Base-by-base conservation (phyloP, 1,140 invertebrate genomes). In the Eufriesea mexicana region DNA sequence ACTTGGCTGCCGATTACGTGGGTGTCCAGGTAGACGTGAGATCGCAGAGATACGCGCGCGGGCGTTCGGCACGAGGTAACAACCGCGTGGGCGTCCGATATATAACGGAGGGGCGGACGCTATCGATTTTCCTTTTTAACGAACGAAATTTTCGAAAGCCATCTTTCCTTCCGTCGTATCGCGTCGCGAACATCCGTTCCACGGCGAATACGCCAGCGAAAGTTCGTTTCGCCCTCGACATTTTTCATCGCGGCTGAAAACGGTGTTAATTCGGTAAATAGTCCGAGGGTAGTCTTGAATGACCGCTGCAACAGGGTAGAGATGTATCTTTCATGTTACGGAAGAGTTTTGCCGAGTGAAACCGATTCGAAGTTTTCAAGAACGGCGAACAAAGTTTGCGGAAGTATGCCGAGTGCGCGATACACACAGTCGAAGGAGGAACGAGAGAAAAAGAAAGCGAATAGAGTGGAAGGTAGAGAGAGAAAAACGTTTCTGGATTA, bases 61-160 rank as follows among this genome's bases (percentile, higher is more conserved):
- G n/a, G 49, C 66, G 59, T 64, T n/a, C 51, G 55, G 71, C 71
- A 80, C 71, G 77, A 66, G 71, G 82, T 83, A 72, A 76, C 73
- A 74, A 75, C 62, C 47, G 79, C 75, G 75, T 73, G 79, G 72
- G 73, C n/a, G 75, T 59, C 54, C 77, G 45, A 66, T 51, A 25
- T 54, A 55, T n/a, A 51, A 49, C 59, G 7, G 16, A 28, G 45
- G 68, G 85, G 47, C 72, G 5, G 55, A 4, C 16, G 5, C n/a
- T 84, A 88, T 88, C 86, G 86, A 86, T 88, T 83, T 83, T 74
- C 73, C 70, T 85, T 89, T 89, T 89, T 74, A 61, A 81, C 86
- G 47, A 57, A 62, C 84, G 74, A 87, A 89, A 84, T 64, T 87
- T 90, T 84, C 76, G 86, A 89, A 90, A 89, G 83, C 79, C 62